phyloP scores from a whole-genome alignment of 2,113 vertebrate genomes.

The Callopanchax toddi region DNA sequence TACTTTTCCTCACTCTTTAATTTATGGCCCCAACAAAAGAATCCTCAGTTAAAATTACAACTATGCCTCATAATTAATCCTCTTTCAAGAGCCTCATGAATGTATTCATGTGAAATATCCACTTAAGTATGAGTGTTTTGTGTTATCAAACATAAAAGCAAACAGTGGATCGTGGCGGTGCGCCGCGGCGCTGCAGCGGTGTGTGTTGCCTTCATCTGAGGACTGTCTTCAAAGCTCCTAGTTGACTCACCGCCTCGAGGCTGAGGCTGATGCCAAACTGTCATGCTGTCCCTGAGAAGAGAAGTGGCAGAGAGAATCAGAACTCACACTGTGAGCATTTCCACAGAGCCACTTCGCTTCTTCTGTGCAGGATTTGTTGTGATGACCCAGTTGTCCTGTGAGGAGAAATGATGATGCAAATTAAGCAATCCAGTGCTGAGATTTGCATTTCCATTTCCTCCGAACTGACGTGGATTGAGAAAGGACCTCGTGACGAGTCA shows the following conservation, averaged over 20 bases:
- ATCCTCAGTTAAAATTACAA: background rate
- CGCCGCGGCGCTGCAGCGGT: slow-evolving; percentile 10
- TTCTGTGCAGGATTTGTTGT: slow-evolving; percentile 63
- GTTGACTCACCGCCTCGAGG: slow-evolving; percentile 27
- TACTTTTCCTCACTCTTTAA: slow-evolving; percentile 24
- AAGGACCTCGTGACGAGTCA: slow-evolving; percentile 5
- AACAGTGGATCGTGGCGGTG: background rate
- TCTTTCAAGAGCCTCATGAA: slow-evolving; percentile 17
- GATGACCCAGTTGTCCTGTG: slow-evolving; percentile 66
- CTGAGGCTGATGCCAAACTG: slow-evolving; percentile 45
- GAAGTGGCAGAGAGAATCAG: slow-evolving; percentile 39
- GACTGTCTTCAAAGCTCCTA: slow-evolving; percentile 54
- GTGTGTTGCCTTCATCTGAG: slow-evolving; percentile 22
- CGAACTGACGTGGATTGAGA: slow-evolving; percentile 20
- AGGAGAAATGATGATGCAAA: slow-evolving; percentile 42
- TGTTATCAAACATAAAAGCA: slow-evolving; percentile 26
- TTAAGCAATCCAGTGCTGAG: slow-evolving; percentile 37
- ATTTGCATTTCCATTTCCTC: slow-evolving; percentile 32
- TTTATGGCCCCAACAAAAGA: background rate
- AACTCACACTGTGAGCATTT: slow-evolving; percentile 52
- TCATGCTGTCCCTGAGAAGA: slow-evolving; percentile 36
- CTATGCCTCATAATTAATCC: slow-evolving; percentile 18
- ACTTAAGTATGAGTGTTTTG: slow-evolving; percentile 6
- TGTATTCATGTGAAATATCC: slow-evolving; percentile 31
- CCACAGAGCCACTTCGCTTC: slow-evolving; percentile 40